Conservation (phyloP, 2,888 invertebrate genomes). For the Hipparchia semele region DNA sequence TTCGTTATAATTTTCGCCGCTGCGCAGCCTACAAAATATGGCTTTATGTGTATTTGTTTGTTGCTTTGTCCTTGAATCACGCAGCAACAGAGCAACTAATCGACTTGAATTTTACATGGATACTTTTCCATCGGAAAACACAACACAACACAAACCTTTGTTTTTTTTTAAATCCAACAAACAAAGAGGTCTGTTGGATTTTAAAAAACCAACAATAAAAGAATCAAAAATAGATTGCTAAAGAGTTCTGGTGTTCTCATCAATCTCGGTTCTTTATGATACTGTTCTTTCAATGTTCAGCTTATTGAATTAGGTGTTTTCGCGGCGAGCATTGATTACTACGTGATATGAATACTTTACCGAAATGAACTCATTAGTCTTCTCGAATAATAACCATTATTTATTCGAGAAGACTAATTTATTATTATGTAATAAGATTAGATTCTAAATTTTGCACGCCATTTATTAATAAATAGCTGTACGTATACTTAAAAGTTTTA, state of each 20-base stretch:
- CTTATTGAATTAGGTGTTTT: conserved; percentile 11
- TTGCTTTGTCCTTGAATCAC: too few relatives aligned
- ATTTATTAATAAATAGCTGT: too few relatives aligned
- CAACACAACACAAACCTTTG: too few relatives aligned
- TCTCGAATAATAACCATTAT: not conserved
- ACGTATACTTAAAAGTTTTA: too few relatives aligned
- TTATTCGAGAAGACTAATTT: not conserved
- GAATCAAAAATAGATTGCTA: not conserved
- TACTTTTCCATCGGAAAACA: too few relatives aligned
- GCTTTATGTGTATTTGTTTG: not conserved
- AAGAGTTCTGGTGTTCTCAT: not conserved
- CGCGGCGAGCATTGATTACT: not conserved
- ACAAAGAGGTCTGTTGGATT: too few relatives aligned
- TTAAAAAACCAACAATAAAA: not conserved
- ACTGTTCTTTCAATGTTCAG: conserved; percentile 8
- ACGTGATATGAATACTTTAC: conserved; percentile 15
- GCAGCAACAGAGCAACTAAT: too few relatives aligned
- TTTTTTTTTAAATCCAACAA: too few relatives aligned
- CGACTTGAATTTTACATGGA: too few relatives aligned
- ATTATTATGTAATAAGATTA: too few relatives aligned
- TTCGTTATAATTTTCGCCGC: conserved; percentile 25
- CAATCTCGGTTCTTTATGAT: not conserved
- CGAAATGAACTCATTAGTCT: conserved; percentile 3
- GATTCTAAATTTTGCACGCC: too few relatives aligned
- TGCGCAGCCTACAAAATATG: not conserved